A percentile compares a stretch with the other conserved stretches of the same genome.
These are phyloP conservation scores for Cherax destructor DNA, from an alignment of 1,140 invertebrate genomes.

Conservation along the genomic window DNA sequence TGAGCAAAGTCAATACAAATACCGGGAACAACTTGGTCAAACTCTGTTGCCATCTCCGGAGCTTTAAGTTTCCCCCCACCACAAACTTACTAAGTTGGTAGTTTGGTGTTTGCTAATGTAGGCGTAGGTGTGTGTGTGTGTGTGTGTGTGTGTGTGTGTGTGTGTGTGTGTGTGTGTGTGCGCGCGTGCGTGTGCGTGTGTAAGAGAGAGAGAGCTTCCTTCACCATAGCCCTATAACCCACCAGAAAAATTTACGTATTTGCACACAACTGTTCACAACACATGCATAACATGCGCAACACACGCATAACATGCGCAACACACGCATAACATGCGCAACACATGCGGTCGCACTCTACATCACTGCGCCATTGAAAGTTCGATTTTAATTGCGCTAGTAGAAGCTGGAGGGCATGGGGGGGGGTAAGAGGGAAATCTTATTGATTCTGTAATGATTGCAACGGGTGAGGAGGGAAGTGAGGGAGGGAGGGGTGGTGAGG, in stretches of 20 bases:
- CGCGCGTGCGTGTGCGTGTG: no score
- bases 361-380: constrained; percentile 23
- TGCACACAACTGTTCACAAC: no score
- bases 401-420: constrained; percentile 23
- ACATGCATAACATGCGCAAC: no score
- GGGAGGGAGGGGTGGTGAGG: neutral
- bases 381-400: constrained; percentile 38
- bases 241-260: no score
- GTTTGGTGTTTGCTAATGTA: constrained; percentile 18
- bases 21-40: constrained; percentile 20
- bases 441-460: constrained; percentile 52
- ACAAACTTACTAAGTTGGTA: neutral
- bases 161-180: no score
- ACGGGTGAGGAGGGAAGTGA: neutral
- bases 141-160: neutral
- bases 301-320: no score
- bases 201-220: no score
- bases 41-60: constrained; percentile 21
- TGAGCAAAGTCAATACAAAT: constrained; percentile 38
- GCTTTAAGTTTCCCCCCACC: constrained; percentile 8
- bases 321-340: no score
- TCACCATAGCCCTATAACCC: no score
- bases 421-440: constrained; percentile 34
- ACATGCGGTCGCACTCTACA: neutral
- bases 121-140: neutral